Conservation (phyloP, 1,140 invertebrate genomes). For the Ceratoteleas bidentatus region DNA sequence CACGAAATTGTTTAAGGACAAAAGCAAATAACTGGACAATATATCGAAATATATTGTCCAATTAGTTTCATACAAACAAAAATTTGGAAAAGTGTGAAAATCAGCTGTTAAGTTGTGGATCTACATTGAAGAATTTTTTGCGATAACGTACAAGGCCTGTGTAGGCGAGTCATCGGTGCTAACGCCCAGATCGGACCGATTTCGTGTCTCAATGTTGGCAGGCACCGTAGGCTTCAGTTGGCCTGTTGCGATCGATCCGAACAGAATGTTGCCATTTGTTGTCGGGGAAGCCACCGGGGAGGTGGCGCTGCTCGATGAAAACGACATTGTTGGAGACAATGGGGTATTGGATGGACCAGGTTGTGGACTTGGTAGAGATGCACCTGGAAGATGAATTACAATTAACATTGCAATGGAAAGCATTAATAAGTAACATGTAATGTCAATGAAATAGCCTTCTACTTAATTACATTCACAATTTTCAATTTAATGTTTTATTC, state of each 20-base stretch:
- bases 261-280: slow-evolving; percentile 79
- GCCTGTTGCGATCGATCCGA: slow-evolving; percentile 77
- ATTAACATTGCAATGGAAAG: too few relatives aligned
- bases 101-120: too few relatives aligned
- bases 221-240: slow-evolving; percentile 78
- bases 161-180: slow-evolving; percentile 74
- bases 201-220: slow-evolving; percentile 78
- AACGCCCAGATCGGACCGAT: slow-evolving; percentile 76
- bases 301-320: slow-evolving; percentile 78
- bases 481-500: too few relatives aligned
- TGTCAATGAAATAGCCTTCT: too few relatives aligned
- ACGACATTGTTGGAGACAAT: slow-evolving; percentile 76
- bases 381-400: slow-evolving; percentile 66
- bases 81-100: too few relatives aligned
- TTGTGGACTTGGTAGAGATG: slow-evolving; percentile 79
- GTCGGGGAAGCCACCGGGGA: slow-evolving; percentile 80
- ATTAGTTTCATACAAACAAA: too few relatives aligned
- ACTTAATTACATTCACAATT: too few relatives aligned
- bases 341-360: slow-evolving; percentile 80
- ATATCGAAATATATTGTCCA: too few relatives aligned
- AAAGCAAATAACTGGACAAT: too few relatives aligned
- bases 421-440: too few relatives aligned
- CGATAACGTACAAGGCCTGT: slow-evolving; percentile 76
- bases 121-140: too few relatives aligned
- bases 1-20: neutral